phyloP scores from a whole-genome alignment of 2,888 invertebrate genomes.

The Julus scandinavius region DNA sequence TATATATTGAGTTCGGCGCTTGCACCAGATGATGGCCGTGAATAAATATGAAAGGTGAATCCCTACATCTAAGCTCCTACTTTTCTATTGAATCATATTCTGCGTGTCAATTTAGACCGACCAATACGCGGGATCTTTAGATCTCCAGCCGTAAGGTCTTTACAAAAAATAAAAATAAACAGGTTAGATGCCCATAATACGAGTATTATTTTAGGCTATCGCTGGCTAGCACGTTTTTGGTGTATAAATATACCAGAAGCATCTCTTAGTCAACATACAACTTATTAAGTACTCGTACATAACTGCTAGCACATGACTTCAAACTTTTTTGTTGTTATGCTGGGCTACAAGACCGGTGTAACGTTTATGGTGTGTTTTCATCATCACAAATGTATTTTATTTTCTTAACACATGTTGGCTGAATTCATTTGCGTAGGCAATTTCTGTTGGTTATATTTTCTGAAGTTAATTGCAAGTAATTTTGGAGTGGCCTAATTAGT shows the following conservation, averaged over 20 bases:
- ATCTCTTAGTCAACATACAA: background rate
- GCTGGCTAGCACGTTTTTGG: constrained; percentile 14
- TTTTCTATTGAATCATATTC: constrained; percentile 23
- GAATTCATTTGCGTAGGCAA: background rate
- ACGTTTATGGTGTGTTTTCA: background rate
- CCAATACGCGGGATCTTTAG: background rate
- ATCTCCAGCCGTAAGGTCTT: constrained; percentile 14
- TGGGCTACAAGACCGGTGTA: background rate
- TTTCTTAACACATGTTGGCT: background rate
- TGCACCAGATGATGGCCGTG: constrained; percentile 33
- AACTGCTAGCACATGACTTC: too few relatives aligned
- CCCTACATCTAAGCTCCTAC: constrained; percentile 27
- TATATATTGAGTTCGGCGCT: constrained; percentile 33
- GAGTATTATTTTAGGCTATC: constrained; percentile 33
- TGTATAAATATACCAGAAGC: background rate
- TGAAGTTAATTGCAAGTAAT: too few relatives aligned
- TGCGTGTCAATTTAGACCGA: background rate
- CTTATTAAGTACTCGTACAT: too few relatives aligned
- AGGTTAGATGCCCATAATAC: constrained; percentile 1
- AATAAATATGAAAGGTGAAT: constrained; percentile 33
- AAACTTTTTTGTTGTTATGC: background rate
- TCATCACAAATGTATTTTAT: too few relatives aligned
- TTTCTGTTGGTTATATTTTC: too few relatives aligned
- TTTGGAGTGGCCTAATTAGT: too few relatives aligned
- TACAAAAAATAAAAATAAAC: constrained; percentile 20